Conservation (phyloP, 2,888 invertebrate genomes). For the Sisyra nigra region DNA sequence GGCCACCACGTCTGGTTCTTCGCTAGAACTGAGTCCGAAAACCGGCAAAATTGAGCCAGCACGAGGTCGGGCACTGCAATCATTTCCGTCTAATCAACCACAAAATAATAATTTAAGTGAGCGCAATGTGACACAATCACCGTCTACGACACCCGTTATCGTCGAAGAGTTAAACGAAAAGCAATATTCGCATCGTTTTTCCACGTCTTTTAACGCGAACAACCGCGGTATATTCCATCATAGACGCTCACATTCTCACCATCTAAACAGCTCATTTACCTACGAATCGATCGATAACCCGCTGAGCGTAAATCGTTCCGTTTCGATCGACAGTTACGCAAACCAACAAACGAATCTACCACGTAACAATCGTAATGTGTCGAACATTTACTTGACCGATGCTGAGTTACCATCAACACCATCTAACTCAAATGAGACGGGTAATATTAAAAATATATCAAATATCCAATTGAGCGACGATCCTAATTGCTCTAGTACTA, state of each 20-base stretch:
- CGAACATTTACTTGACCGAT: not conserved
- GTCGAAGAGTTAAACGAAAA: conserved; percentile 5
- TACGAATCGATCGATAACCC: conserved; percentile 6
- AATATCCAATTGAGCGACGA: conserved; percentile 2
- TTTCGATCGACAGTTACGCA: conserved; percentile 1
- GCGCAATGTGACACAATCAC: conserved; percentile 8
- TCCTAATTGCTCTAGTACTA: not conserved
- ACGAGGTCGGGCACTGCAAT: not conserved
- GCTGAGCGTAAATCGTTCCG: conserved; percentile 2
- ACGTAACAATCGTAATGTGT: conserved; percentile 1
- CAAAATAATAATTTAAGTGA: conserved; percentile 8
- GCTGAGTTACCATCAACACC: not conserved
- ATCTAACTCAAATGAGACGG: not conserved
- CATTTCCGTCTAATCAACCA: not conserved
- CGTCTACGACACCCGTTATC: not conserved
- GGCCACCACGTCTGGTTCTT: not conserved
- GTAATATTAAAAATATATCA: conserved; percentile 3
- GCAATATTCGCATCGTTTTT: conserved; percentile 8
- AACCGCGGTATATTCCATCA: conserved; percentile 7
- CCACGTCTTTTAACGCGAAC: conserved; percentile 5
- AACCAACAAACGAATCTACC: not conserved
- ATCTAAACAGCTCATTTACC: conserved; percentile 8
- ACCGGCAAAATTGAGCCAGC: conserved; percentile 3
- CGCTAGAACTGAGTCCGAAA: not conserved
- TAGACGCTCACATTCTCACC: conserved; percentile 8